Conservation (phyloP, 2,888 invertebrate genomes). For the Leucoptera coffeella region DNA sequence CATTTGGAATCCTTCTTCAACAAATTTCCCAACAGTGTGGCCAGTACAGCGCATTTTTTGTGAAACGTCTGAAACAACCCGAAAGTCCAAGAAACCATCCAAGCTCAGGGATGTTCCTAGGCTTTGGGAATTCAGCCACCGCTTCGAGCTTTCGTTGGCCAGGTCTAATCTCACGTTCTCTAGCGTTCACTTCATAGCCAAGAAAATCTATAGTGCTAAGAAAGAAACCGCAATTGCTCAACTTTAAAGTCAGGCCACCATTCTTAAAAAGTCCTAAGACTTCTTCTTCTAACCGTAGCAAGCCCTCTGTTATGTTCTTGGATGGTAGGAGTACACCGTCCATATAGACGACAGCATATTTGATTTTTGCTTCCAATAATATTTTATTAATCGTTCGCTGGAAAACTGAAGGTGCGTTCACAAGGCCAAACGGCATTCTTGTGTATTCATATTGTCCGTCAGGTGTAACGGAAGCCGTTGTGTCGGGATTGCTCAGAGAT, state of each 20-base stretch:
- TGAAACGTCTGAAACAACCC: conserved; percentile 11
- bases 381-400: conserved; percentile 4
- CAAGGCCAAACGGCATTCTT: conserved; percentile 15
- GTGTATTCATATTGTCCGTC: conserved; percentile 14
- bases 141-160: conserved; percentile 7
- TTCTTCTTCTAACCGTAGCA: conserved; percentile 2
- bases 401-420: conserved; percentile 5
- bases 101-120: conserved; percentile 9
- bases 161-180: conserved; percentile 12
- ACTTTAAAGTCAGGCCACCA: conserved; percentile 9
- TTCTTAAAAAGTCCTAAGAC: conserved; percentile 12
- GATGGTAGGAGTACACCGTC: conserved; percentile 6
- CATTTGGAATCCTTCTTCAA: conserved; percentile 8
- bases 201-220: conserved; percentile 8
- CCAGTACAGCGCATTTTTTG: conserved; percentile 9
- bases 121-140: conserved; percentile 7
- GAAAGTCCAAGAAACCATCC: conserved; percentile 13
- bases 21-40: conserved; percentile 9
- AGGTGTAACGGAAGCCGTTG: conserved; percentile 14
- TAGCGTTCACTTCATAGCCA: conserved; percentile 8
- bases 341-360: conserved; percentile 4
- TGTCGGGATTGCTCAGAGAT: conserved; percentile 9
- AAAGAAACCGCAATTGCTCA: conserved; percentile 12
- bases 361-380: conserved; percentile 1
- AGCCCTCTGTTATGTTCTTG: conserved; percentile 2